Evolutionary conservation across 1,140 invertebrate species (phyloP).

Genomic region (Drosophila kepulauana): DNA sequence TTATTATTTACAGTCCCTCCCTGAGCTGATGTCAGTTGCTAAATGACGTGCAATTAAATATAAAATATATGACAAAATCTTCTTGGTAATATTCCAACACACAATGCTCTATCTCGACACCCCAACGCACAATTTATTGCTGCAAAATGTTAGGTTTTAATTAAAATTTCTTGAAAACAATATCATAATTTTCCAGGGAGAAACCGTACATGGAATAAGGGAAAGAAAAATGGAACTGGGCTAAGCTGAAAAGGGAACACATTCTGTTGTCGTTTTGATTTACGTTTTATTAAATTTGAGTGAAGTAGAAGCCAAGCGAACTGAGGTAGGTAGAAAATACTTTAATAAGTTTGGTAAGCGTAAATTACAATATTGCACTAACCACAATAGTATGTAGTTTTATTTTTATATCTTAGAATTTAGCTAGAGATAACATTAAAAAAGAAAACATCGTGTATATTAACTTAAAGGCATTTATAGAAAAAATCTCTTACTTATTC

Average conservation of each 20-base stretch:
- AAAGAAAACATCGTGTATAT: no score
- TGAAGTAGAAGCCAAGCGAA: neutral
- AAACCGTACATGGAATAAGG: neutral
- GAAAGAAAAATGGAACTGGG: neutral
- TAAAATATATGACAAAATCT: constrained; percentile 23
- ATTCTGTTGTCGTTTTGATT: neutral
- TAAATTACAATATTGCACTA: no score
- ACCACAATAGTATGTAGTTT: no score
- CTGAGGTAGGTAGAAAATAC: neutral
- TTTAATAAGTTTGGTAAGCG: neutral
- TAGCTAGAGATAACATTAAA: no score
- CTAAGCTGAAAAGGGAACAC: neutral
- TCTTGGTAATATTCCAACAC: neutral
- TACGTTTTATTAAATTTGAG: neutral
- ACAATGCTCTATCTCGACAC: neutral
- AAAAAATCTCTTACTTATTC: neutral
- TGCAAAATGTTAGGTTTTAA: constrained; percentile 48
- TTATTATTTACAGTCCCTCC: neutral
- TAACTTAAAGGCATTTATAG: neutral
- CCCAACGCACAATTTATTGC: constrained; percentile 15
- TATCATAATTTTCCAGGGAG: constrained; percentile 19
- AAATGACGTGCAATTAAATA: constrained; percentile 10
- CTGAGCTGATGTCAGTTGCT: neutral
- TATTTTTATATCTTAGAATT: no score
- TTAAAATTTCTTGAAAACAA: constrained; percentile 49